phyloP scores from a whole-genome alignment of 2,888 invertebrate species.

The Andrena bicolor region DNA sequence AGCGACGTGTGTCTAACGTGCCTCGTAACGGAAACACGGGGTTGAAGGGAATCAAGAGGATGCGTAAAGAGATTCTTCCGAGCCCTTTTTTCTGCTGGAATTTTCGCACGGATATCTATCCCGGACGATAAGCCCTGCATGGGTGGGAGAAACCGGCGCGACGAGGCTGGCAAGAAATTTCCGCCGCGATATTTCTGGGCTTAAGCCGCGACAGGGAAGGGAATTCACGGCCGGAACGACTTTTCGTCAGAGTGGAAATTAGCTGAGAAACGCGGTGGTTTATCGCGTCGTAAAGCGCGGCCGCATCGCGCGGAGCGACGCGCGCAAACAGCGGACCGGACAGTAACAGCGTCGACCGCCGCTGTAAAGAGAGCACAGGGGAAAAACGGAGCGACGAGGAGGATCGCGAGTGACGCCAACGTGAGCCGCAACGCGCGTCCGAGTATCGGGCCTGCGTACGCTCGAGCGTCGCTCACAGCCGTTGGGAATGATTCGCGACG shows the following conservation, averaged over 20 bases:
- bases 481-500: not conserved
- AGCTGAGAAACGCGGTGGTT: constrained; percentile 67
- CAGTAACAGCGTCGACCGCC: constrained; percentile 21
- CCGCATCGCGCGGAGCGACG: constrained; percentile 41
- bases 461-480: too few relatives aligned
- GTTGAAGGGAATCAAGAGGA: not conserved
- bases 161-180: constrained; percentile 25
- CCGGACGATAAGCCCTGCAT: not conserved
- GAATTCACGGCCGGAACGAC: constrained; percentile 69
- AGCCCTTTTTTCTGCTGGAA: too few relatives aligned
- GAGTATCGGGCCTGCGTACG: not conserved
- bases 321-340: constrained; percentile 34
- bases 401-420: constrained; percentile 14
- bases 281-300: constrained; percentile 66
- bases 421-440: not conserved
- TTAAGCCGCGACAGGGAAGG: constrained; percentile 22
- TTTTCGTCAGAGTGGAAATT: constrained; percentile 72
- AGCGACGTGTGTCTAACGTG: constrained; percentile 7
- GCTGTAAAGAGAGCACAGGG: not conserved
- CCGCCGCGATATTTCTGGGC: constrained; percentile 57
- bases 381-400: constrained; percentile 17
- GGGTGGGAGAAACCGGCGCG: not conserved
- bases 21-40: not conserved
- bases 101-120: not conserved
- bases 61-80: too few relatives aligned